Evolutionary conservation across 2,113 vertebrate species (phyloP).

Genomic region (Piaya cayana): DNA sequence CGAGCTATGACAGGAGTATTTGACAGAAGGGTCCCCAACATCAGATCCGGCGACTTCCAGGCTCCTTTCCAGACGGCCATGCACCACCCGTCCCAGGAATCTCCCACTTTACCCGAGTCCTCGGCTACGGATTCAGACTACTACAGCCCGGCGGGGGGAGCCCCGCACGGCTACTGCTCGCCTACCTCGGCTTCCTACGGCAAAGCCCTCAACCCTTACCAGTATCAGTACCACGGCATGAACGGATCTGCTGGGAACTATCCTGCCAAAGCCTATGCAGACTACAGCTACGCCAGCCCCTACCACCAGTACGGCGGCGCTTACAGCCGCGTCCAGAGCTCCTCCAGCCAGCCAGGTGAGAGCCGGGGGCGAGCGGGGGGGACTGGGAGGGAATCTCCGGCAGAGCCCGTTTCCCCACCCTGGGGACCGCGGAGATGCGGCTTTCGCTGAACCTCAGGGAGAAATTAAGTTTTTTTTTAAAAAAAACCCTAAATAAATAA

Average conservation of each 20-base stretch:
- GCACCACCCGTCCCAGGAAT: constrained; percentile 95
- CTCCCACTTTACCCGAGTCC: constrained; percentile 96
- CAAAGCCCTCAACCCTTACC: constrained; percentile 93
- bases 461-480: neutral
- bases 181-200: constrained; percentile 92
- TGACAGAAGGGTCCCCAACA: constrained; percentile 93
- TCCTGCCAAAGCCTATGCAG: constrained; percentile 90
- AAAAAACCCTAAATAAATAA: neutral
- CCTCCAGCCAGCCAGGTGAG: constrained; percentile 91
- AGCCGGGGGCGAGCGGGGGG: neutral
- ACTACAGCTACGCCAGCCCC: constrained; percentile 90
- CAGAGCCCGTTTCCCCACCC: neutral
- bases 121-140: constrained; percentile 98
- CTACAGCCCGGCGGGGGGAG: constrained; percentile 90
- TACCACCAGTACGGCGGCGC: constrained; percentile 92
- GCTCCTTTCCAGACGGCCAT: constrained; percentile 87
- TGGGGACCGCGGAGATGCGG: neutral
- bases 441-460: neutral
- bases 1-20: constrained; percentile 95
- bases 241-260: constrained; percentile 91
- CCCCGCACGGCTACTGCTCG: constrained; percentile 94
- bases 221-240: constrained; percentile 94
- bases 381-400: neutral
- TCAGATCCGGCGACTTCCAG: constrained; percentile 92
- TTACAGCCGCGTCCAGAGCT: constrained; percentile 90